Evolutionary conservation across 2,797 vertebrate species (phyloP).

Genomic region (Lemur catta): DNA sequence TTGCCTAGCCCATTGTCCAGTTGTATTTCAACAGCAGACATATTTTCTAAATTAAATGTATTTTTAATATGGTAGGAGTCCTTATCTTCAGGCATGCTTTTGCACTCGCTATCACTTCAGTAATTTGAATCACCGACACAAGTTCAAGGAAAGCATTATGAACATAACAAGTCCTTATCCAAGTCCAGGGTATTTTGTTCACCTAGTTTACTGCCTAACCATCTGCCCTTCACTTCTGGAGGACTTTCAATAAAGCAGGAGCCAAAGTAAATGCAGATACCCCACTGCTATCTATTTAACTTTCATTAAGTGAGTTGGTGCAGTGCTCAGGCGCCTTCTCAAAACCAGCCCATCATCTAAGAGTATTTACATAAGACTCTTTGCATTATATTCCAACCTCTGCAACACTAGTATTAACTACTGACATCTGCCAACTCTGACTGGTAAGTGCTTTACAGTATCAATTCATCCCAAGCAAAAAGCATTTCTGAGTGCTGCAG

Average conservation of each 20-base stretch:
- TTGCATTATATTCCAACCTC: conserved; percentile 86
- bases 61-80: conserved; percentile 33
- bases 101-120: conserved; percentile 43
- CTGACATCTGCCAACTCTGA: conserved; percentile 89
- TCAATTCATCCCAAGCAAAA: conserved; percentile 88
- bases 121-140: conserved; percentile 64
- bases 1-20: conserved; percentile 1
- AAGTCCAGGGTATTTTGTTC: conserved; percentile 71
- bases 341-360: conserved; percentile 84
- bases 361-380: conserved; percentile 87
- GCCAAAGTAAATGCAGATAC: conserved; percentile 79
- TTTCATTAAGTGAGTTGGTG: conserved; percentile 82
- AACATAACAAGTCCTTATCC: conserved; percentile 72
- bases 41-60: conserved; percentile 49
- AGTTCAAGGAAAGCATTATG: conserved; percentile 65
- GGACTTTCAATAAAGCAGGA: conserved; percentile 76
- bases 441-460: conserved; percentile 88
- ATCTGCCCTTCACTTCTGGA: conserved; percentile 79
- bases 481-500: conserved; percentile 86
- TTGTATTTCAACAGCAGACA: not conserved
- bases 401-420: conserved; percentile 86
- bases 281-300: conserved; percentile 80
- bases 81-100: conserved; percentile 60
- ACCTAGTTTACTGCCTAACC: conserved; percentile 79
- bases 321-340: conserved; percentile 74